Evolutionary conservation across 1,140 invertebrate species (phyloP).

Genomic region (Drosophila arizonae): DNA sequence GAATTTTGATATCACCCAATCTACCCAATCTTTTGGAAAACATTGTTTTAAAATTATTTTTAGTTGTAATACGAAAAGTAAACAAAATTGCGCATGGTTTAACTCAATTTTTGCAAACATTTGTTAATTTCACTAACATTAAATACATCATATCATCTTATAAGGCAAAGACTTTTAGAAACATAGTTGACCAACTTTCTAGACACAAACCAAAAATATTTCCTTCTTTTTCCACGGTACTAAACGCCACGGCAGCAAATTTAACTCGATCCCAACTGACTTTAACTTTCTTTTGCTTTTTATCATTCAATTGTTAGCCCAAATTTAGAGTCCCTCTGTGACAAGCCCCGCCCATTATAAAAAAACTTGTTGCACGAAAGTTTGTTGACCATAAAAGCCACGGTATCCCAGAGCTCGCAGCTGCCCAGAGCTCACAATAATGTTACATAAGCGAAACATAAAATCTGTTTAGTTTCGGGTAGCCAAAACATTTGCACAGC

Average conservation of each 20-base stretch:
- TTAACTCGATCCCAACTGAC: neutral
- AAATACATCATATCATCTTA: too few relatives aligned
- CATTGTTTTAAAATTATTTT: too few relatives aligned
- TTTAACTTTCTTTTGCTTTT: slow-evolving; percentile 1
- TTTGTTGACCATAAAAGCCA: slow-evolving; percentile 63
- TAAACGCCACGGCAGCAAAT: neutral
- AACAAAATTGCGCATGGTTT: too few relatives aligned
- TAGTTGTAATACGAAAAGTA: too few relatives aligned
- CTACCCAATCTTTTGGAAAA: too few relatives aligned
- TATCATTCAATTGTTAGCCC: slow-evolving; percentile 26
- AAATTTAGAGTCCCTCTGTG: slow-evolving; percentile 19
- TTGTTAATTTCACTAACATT: too few relatives aligned
- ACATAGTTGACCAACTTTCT: too few relatives aligned
- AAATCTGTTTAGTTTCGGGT: slow-evolving; percentile 62
- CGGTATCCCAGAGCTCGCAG: neutral
- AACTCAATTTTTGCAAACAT: too few relatives aligned
- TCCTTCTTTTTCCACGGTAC: too few relatives aligned
- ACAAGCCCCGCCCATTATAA: neutral
- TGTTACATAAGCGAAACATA: slow-evolving; percentile 59
- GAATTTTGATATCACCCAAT: too few relatives aligned
- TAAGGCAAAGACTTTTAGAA: too few relatives aligned
- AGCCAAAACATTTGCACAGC: slow-evolving; percentile 71
- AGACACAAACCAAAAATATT: too few relatives aligned
- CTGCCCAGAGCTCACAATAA: slow-evolving; percentile 37
- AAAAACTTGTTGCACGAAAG: slow-evolving; percentile 54